Base-by-base conservation (phyloP, 2,113 vertebrate genomes). In the Nanorana parkeri region DNA sequence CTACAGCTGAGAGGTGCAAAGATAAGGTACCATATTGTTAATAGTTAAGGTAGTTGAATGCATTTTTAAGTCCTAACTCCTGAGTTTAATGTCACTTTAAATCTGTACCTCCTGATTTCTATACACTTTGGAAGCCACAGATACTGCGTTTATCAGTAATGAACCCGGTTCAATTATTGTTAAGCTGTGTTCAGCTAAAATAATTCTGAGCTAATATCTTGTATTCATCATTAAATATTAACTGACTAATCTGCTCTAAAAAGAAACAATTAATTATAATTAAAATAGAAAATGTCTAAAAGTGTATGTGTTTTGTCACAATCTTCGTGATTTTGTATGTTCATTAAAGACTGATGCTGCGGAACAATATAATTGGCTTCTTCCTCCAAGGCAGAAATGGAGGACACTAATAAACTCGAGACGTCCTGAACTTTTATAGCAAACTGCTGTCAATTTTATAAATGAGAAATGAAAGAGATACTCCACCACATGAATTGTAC, bases 231-330 rank as follows among this genome's bases (percentile, higher is more conserved):
- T 3, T 61, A 6, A 73, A 24, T 23, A 21, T 16, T 4, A 17
- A 41, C 41, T 41, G 28, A 23, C 41, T n/a, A 61, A 75, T 75
- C 32, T 75, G 55, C 41, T 75, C 55, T 54, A 72, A 60, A 60
- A 55, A 29, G 29, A 60, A 23, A 32, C 72, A 61, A 75, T 75
- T 77, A 77, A 77, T 65, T 77, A 52, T 77, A 77, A 77, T 77
- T 77, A 77, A 77, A 52, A 64, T 17, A 23, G 23, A 20, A 52
- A 10, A 65, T 47, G 24, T 51, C 61, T 64, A 28, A 65, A 15
- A 28, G 75, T 26, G 23, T 77, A 19, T 23, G 75, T 51, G 36
- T 20, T 65, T 77, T 77, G 60, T 77, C 75, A 47, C 21, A 24
- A 61, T 75, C 72, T 61, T 41, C 36, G 41, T 61, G 56, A 61